Conservation (phyloP, 2,113 vertebrate species). For the Oostethus manadensis region DNA sequence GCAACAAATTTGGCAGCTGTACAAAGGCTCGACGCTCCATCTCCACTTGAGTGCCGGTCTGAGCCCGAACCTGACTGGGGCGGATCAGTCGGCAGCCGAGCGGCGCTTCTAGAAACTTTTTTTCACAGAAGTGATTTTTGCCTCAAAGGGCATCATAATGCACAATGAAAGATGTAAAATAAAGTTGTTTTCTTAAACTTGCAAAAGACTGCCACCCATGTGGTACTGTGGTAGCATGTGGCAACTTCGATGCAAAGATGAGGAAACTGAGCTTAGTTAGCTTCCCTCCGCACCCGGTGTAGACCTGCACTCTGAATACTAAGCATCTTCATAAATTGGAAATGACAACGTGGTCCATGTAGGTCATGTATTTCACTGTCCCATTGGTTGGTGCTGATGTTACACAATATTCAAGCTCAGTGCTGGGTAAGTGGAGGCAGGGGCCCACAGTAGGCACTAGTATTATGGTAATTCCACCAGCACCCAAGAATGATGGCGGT, state of each 20-base stretch:
- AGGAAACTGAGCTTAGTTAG: constrained; percentile 3
- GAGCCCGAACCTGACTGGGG: constrained; percentile 26
- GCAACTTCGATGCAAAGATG: neutral
- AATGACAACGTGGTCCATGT: constrained; percentile 61
- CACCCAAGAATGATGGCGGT: neutral
- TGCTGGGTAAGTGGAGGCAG: constrained; percentile 17
- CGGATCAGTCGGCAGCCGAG: constrained; percentile 18
- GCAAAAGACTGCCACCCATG: constrained; percentile 4
- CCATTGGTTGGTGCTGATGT: constrained; percentile 37
- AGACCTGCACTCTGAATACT: constrained; percentile 36
- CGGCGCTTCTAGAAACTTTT: constrained; percentile 3
- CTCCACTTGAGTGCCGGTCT: constrained; percentile 30
- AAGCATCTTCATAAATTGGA: constrained; percentile 49
- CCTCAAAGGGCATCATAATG: constrained; percentile 7
- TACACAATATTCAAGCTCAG: constrained; percentile 31
- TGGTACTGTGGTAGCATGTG: neutral
- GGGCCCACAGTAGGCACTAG: neutral
- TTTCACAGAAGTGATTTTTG: neutral
- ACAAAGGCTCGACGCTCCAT: constrained; percentile 33
- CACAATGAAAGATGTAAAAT: constrained; percentile 5
- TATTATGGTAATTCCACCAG: constrained; percentile 23
- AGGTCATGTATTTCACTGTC: constrained; percentile 50
- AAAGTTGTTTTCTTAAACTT: constrained; percentile 8
- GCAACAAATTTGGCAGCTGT: constrained; percentile 58
- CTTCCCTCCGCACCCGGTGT: neutral